Evolutionary conservation across 2,113 vertebrate genomes (phyloP), one percentile per base, ranked within the genome.

Genomic region (Lophura nycthemera): DNA sequence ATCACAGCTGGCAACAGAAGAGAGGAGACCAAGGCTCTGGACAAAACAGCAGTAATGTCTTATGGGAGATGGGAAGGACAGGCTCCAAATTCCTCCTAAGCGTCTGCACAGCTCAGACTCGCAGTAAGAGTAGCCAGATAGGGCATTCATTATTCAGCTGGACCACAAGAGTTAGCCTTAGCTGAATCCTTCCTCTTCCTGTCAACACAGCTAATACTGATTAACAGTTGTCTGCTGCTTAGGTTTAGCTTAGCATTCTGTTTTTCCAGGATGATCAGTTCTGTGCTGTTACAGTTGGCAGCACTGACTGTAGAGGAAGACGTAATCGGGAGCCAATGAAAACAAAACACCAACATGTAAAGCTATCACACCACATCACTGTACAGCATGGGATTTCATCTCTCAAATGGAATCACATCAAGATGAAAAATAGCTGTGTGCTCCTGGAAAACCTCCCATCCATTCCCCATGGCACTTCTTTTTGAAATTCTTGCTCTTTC

Each of bases 261-360:
- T 38, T 89, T 72, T 73, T 30, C 13, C 63, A 54, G 64, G 27
- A 69, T 8, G 42, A 73, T 80, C 69, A 22, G 67, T 52, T 19
- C 45, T 17, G 42, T 29, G 73, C 86, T 92, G 73, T 64, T 95
- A 50, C 61, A 65, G 32, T 54, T 94, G 93, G 93, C 86, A 88
- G 78, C 84, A 10, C 34, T 3, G 11, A 22, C 63, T 47, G 24
- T 4, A 89, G 38, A 65, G 66, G 34, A 61, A 61, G 40, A 60
- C 0, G 11, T 0, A 56, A 59, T 2, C 67, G 84, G 38, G 64
- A 18, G 40, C 86, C 76, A 67, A 83, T 4, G 50, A 8, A 77
- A 96, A 76, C 91, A 84, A 25, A 82, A 43, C 56, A 40, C 56
- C 90, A 19, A 8, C 14, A 61, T 21, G 83, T 32, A 71, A 81